Evolutionary conservation across 1,140 invertebrate species (phyloP).

Genomic region (Diabrotica virgifera): DNA sequence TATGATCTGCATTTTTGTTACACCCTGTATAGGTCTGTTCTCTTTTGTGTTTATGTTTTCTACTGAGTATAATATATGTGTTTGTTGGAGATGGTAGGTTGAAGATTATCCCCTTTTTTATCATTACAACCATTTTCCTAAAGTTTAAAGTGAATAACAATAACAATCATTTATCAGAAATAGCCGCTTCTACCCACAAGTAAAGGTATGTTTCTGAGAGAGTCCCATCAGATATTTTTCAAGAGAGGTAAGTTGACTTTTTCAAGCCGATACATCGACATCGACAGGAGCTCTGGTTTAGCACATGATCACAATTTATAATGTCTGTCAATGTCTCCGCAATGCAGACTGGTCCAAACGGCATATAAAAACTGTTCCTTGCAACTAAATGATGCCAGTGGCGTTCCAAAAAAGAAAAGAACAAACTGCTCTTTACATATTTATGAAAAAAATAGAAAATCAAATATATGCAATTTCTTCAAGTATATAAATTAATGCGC

Average conservation of each 20-base stretch:
- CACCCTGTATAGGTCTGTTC: too few species aligned
- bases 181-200: not conserved
- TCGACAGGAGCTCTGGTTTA: slow-evolving; percentile 11
- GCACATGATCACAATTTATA: slow-evolving; percentile 30
- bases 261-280: not conserved
- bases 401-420: not conserved
- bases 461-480: too few species aligned
- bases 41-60: too few species aligned
- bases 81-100: too few species aligned
- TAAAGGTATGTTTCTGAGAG: not conserved
- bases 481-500: too few species aligned
- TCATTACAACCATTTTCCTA: too few species aligned
- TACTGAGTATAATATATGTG: too few species aligned
- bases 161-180: too few species aligned
- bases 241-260: not conserved
- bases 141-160: too few species aligned
- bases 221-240: slow-evolving; percentile 2
- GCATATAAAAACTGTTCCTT: slow-evolving; percentile 14
- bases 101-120: too few species aligned
- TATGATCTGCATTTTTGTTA: too few species aligned
- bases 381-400: slow-evolving; percentile 1
- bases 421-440: not conserved
- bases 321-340: slow-evolving; percentile 27
- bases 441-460: too few species aligned
- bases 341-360: slow-evolving; percentile 21